Conservation (phyloP, 2,888 invertebrate genomes). For the Drosophila hamatofila region DNA sequence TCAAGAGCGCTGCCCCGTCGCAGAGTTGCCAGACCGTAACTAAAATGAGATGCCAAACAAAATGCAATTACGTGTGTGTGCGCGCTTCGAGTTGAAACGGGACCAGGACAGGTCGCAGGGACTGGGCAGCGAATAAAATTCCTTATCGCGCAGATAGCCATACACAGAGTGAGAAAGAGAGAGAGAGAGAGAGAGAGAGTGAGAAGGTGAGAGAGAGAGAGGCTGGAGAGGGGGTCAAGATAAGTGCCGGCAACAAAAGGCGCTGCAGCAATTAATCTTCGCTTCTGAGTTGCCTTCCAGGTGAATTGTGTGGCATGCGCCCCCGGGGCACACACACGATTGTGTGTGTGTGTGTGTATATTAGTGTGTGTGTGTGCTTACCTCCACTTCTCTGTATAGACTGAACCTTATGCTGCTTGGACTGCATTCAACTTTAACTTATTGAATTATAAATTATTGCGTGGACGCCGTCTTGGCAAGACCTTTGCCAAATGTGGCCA, state of each 20-base stretch:
- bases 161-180: conserved; percentile 3
- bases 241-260: conserved; percentile 76
- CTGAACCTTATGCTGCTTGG: conserved; percentile 41
- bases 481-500: conserved; percentile 55
- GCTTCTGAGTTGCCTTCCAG: conserved; percentile 80
- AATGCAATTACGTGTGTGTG: conserved; percentile 73
- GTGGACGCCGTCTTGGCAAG: conserved; percentile 33
- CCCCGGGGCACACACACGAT: conserved; percentile 49
- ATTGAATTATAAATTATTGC: conserved; percentile 78
- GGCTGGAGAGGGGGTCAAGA: conserved; percentile 37
- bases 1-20: conserved; percentile 44
- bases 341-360: conserved; percentile 15
- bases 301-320: conserved; percentile 81
- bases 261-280: conserved; percentile 79
- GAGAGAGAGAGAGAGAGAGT: conserved; percentile 7
- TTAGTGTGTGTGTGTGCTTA: conserved; percentile 18
- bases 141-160: conserved; percentile 63
- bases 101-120: conserved; percentile 18
- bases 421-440: conserved; percentile 80
- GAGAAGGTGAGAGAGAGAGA: conserved; percentile 7
- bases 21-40: conserved; percentile 72
- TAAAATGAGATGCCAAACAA: conserved; percentile 82
- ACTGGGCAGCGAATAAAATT: conserved; percentile 68
- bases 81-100: conserved; percentile 34
- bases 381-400: conserved; percentile 7